phyloP scores from a whole-genome alignment of 2,797 vertebrate species.

The Hypotaenidia okinawae region DNA sequence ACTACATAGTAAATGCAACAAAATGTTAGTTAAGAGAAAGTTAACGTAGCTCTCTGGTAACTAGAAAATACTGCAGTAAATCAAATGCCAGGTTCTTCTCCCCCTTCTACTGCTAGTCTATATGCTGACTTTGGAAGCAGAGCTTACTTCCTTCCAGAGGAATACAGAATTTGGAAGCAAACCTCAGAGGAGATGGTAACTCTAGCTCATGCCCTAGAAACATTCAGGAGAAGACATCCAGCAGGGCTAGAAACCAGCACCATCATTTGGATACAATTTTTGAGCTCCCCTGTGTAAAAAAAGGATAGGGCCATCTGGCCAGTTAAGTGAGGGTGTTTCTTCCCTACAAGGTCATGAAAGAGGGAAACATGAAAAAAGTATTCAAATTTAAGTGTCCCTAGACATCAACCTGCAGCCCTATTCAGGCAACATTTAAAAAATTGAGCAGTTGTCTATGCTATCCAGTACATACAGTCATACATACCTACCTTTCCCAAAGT shows the following conservation, averaged over 20 bases:
- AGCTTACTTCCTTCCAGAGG: neutral
- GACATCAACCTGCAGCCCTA: neutral
- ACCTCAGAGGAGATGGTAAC: neutral
- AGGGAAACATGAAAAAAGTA: neutral
- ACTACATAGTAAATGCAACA: neutral
- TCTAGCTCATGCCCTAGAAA: neutral
- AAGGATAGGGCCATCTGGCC: neutral
- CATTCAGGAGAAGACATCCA: neutral
- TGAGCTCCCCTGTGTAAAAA: neutral
- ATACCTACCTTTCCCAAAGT: neutral
- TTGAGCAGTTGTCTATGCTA: neutral
- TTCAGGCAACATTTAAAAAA: neutral
- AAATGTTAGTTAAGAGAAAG: neutral
- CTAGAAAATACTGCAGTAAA: neutral
- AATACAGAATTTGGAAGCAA: neutral
- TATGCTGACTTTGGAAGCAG: neutral
- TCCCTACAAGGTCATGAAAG: neutral
- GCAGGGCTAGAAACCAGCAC: neutral
- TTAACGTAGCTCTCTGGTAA: neutral
- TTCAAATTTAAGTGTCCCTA: neutral
- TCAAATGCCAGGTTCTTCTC: neutral
- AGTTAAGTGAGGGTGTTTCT: neutral
- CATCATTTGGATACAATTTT: neutral
- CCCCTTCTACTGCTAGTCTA: neutral
- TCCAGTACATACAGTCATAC: neutral